Base-by-base conservation (phyloP, 2,888 invertebrate genomes). In the Protula sp. region DNA sequence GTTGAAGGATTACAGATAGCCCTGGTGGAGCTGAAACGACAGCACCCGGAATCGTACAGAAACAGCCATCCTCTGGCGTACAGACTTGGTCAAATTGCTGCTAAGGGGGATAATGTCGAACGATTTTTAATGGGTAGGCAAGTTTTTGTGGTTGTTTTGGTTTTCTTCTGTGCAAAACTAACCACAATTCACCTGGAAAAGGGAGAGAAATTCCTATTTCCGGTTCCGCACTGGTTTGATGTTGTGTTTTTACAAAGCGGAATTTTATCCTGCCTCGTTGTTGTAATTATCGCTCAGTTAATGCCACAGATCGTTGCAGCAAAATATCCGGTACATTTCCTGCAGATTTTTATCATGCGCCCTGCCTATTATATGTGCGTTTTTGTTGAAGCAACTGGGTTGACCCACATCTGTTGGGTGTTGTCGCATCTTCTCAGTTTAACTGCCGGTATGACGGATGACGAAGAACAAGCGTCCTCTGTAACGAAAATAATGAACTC, bases 281-380 rank as follows among this genome's bases (percentile, higher is more conserved):
- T 64, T 3, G 64, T 64, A 31, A 64, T 62, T 27, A 30, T 64
- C n/a, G 61, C 64, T n/a, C 64, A 64, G 55, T 48, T 64, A n/a
- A 64, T 64, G 64, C 61, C 64, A 5, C 64, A 64, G 55, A 64
- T 64, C 26, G 59, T 60, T 2, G 64, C 64, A 1, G 64, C 64
- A 47, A 61, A 64, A 31, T 64, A 58, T 29, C 64, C 64, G 1
- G 64, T 64, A 24, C 64, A 64, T 47, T 64, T 64, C 61, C 56
- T 64, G 14, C 59, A 64, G 59, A 52, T 61, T 30, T n/a, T 61
- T 31, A 59, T 64, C 50, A 64, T 64, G 64, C 30, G 30, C 30
- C 64, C 61, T 4, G 59, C 64, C 19, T 64, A 64, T 45, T 64
- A 64, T 55, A 27, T 30, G 27, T 64, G 64, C 29, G 48, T 59